Evolutionary conservation across 2,888 invertebrate species (phyloP).

Genomic region (Pherbina coryleti): DNA sequence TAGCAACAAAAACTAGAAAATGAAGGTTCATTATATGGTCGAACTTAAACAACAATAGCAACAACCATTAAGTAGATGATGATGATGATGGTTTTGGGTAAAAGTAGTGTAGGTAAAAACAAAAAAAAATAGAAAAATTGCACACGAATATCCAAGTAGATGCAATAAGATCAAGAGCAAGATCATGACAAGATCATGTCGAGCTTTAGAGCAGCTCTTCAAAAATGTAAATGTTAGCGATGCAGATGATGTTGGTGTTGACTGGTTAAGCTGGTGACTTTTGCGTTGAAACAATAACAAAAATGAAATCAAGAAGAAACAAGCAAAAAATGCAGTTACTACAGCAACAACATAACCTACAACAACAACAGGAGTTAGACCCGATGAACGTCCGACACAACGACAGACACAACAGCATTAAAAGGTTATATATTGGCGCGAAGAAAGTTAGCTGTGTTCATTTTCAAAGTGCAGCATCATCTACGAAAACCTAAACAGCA

Average conservation of each 20-base stretch:
- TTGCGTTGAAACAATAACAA: constrained; percentile 18
- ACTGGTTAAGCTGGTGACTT: constrained; percentile 60
- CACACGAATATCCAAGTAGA: neutral
- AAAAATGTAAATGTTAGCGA: constrained; percentile 36
- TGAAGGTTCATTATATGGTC: neutral
- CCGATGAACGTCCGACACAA: neutral
- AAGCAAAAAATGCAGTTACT: neutral
- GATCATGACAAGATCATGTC: constrained; percentile 26
- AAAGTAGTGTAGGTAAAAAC: neutral
- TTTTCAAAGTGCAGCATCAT: constrained; percentile 21
- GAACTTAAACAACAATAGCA: constrained; percentile 3
- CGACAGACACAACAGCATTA: constrained; percentile 11
- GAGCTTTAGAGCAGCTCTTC: constrained; percentile 32
- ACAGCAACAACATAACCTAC: neutral
- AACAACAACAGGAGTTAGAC: neutral
- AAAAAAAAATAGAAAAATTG: neutral
- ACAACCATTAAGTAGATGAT: neutral
- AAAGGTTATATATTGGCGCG: constrained; percentile 23
- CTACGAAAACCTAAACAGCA: neutral
- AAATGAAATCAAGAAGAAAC: neutral
- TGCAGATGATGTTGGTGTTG: constrained; percentile 53
- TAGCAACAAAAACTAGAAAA: neutral
- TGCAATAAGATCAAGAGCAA: neutral
- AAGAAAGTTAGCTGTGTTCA: constrained; percentile 33
- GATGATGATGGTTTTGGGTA: neutral